Evolutionary conservation across 2,888 invertebrate genomes (phyloP), one percentile per base, ranked within the genome.

Genomic region (Oscheius sp.): DNA sequence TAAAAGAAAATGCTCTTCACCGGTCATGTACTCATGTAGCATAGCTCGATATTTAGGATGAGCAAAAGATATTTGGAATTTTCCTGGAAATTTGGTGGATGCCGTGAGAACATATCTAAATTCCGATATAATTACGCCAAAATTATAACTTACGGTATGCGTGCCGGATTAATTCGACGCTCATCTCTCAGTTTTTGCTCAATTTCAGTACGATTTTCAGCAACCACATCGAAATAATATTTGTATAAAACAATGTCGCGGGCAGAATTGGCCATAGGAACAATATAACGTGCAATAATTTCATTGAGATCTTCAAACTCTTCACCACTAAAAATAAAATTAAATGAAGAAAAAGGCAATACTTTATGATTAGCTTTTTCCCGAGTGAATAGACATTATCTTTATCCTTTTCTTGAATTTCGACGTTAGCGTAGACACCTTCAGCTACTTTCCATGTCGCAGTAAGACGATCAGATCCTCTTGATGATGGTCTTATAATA

Each of bases 261-360:
- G 0, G 95, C 95, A 87, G 93, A 93, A 0, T 93, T 92, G 0
- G 97, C 96, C 96, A 99, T 96, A 0, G 98, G 99, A 75, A 94
- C 95, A 5, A 99, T 93, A 90, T 95, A 93, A 16, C 98, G 92
- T 0, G 98, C 97, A 71, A 99, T 94, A 76, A 99, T 99, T 93
- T 99, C 99, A 89, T 99, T 99, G 41, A 99, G 91, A 90, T 99
- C 99, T 90, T 99, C 99, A 89, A 95, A 99, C 88, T 96, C 96
- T 61, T 83, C 77, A 7, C 41, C 46, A 16, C 86, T 96, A n/a
- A n/a, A n/a, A n/a, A n/a, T n/a, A n/a, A n/a, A n/a, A n/a, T n/a
- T n/a, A n/a, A n/a, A n/a, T n/a, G n/a, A n/a, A n/a, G n/a, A n/a
- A n/a, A 53, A 53, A 53, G 6, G 9, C 23, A 74, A 41, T 25